Base-by-base conservation (phyloP, 1,140 invertebrate species). In the Hormaphis cornu region DNA sequence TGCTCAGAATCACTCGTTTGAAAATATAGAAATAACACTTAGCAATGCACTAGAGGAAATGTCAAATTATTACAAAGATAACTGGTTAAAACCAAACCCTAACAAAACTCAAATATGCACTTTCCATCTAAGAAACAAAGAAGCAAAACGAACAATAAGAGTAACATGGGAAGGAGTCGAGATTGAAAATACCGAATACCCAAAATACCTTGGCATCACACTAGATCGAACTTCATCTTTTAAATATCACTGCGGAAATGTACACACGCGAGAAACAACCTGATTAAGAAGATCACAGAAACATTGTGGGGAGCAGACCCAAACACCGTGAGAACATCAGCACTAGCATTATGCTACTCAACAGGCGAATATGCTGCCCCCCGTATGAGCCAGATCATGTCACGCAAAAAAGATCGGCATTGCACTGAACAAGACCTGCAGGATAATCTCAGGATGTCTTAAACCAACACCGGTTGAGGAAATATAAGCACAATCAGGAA, bases 61-160 rank as follows among this genome's bases (percentile, higher is more conserved):
- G 44, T 20, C 14, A 8, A 20, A 33, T 6, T 46, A 35, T 24
- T 63, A 63, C n/a, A 46, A 18, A 42, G 18, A n/a, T n/a, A 63
- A 63, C 59, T 24, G 44, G n/a, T 20, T 63, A 3, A 63, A 63
- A n/a, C 37, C 59, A 63, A 63, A 63, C 59, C 59, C 59, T 10
- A 7, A 6, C 5, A 63, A 63, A n/a, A 44, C 59, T 6, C 33
- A 28, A 16, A 16, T 42, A 6, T 63, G 59, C 37, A 18, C 37
- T 14, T 63, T 63, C 44, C 59, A 63, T n/a, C 37, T 63, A 2
- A 37, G 37, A 9, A 63, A 63, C 59, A 28, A 76, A 79, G 79
- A 80, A 80, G 79, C 78, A 79, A 80, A 76, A 75, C 76, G 79
- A 77, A 79, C 79, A 78, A 77, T 79, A 77, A 78, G 44, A 42